phyloP scores from a whole-genome alignment of 1,140 invertebrate species.

The Lepeophtheirus salmonis region DNA sequence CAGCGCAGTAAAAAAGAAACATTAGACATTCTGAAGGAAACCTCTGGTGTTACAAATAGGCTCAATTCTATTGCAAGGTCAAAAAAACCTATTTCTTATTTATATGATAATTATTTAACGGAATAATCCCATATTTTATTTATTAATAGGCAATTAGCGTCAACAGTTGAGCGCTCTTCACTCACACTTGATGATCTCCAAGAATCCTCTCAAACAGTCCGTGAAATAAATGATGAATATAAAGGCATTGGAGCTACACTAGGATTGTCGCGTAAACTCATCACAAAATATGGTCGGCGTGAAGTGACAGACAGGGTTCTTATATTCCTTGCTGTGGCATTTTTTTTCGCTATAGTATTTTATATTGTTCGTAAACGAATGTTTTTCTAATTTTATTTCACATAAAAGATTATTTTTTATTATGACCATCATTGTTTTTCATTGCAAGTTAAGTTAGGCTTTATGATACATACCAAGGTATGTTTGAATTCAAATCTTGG shows the following conservation, averaged over 20 bases:
- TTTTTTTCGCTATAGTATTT: slow-evolving; percentile 52
- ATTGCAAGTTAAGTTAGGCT: not conserved
- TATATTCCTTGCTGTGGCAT: slow-evolving; percentile 66
- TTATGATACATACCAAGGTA: too few relatives aligned
- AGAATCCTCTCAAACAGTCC: slow-evolving; percentile 31
- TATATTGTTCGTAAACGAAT: slow-evolving; percentile 10
- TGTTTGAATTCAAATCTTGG: too few relatives aligned
- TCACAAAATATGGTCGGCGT: slow-evolving; percentile 78
- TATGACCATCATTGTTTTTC: not conserved
- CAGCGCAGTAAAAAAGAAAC: not conserved
- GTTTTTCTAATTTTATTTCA: not conserved
- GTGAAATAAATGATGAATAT: slow-evolving; percentile 58
- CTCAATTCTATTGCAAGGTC: not conserved
- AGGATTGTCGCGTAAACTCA: slow-evolving; percentile 61
- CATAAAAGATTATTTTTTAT: not conserved
- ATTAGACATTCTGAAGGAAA: not conserved
- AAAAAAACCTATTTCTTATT: too few relatives aligned
- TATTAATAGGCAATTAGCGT: slow-evolving; percentile 7
- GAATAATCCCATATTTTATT: too few relatives aligned
- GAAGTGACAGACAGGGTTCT: slow-evolving; percentile 87
- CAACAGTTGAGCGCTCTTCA: slow-evolving; percentile 3
- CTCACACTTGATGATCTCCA: slow-evolving; percentile 11
- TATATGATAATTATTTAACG: too few relatives aligned
- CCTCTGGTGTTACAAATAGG: not conserved
- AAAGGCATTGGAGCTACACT: slow-evolving; percentile 65